Base-by-base conservation (phyloP, 2,797 vertebrate genomes). In the Synanceia verrucosa region DNA sequence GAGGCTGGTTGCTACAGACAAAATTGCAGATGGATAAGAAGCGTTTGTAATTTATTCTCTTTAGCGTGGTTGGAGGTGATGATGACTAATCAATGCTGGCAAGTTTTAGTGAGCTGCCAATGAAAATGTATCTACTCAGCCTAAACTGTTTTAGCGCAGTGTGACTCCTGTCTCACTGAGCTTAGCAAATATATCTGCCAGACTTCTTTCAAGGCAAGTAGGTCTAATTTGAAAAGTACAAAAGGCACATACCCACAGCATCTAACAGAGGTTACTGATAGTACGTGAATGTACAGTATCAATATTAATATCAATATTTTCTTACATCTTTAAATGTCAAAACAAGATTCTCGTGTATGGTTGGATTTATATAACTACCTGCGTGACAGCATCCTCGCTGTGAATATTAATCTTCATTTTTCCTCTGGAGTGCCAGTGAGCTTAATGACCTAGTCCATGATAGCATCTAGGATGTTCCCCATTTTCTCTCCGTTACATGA, bases 31-130 rank as follows among this genome's bases (percentile, higher is more conserved):
- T 69, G 66, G 66, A 70, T 84, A 80, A 83, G 82, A 61, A 82
- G 85, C 83, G 82, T 85, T 83, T 70, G 70, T 76, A 78, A 79
- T 90, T 84, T 78, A 82, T 90, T 88, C 69, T 86, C 68, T 70
- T 86, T 91, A 90, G 84, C 91, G 85, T 82, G 78, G 76, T 70
- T 83, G 67, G 80, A 83, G 77, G 88, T 87, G 85, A 91, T 89
- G 89, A 89, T 91, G 81, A 87, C 76, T 79, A 83, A 91, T 92
- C 81, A 86, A 78, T 79, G 69, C 73, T 79, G 82, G 70, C 85
- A 82, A 85, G 76, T 83, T 86, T 73, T 68, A 80, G 59, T 18
- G 62, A 66, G 73, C 62, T 80, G 82, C 61, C 65, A 70, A 59
- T 70, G 71, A 84, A 75, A 81, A 85, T 73, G 46, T 43, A 44